These are phyloP conservation scores for Hippasteria phrygiana DNA, from an alignment of 53 echinoderm and acorn worm species.

Conservation along the genomic window DNA sequence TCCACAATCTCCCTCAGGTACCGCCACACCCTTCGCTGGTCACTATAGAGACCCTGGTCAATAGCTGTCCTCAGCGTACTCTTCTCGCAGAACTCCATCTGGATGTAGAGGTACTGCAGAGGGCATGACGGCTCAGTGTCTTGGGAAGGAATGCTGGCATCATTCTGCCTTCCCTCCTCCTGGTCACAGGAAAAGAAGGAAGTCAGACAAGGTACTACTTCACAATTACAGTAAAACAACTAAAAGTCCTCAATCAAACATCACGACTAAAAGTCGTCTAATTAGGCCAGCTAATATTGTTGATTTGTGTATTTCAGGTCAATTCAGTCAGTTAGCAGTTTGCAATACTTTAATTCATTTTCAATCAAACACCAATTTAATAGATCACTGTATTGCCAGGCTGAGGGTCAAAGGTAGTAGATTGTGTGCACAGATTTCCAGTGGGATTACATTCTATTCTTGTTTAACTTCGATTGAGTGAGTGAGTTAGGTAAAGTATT, in stretches of 20 bases:
- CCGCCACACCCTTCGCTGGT: constrained; percentile 86
- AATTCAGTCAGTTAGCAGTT: too few relatives aligned
- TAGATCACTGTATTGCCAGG: too few relatives aligned
- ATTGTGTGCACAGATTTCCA: too few relatives aligned
- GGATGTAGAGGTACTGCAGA: constrained; percentile 94
- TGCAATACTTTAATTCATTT: too few relatives aligned
- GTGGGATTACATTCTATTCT: too few relatives aligned
- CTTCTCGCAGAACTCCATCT: constrained; percentile 99
- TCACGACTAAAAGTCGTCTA: neutral
- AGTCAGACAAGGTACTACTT: neutral
- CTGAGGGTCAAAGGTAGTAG: too few relatives aligned
- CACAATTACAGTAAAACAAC: neutral
- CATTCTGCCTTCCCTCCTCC: constrained; percentile 14
- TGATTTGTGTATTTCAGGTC: too few relatives aligned
- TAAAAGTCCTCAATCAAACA: neutral
- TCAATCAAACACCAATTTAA: too few relatives aligned
- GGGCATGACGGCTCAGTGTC: constrained; percentile 34
- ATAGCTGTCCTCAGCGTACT: constrained; percentile 92
- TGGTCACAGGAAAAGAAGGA: neutral
- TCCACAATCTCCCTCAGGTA: constrained; percentile 95
- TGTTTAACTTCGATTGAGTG: too few relatives aligned
- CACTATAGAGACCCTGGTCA: constrained; percentile 81
- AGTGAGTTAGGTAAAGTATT: too few relatives aligned
- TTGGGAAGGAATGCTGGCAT: neutral
- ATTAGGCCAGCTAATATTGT: too few relatives aligned